Evolutionary conservation across 2,113 vertebrate genomes (phyloP), one percentile per base, ranked within the genome.

Genomic region (Panthera leo): DNA sequence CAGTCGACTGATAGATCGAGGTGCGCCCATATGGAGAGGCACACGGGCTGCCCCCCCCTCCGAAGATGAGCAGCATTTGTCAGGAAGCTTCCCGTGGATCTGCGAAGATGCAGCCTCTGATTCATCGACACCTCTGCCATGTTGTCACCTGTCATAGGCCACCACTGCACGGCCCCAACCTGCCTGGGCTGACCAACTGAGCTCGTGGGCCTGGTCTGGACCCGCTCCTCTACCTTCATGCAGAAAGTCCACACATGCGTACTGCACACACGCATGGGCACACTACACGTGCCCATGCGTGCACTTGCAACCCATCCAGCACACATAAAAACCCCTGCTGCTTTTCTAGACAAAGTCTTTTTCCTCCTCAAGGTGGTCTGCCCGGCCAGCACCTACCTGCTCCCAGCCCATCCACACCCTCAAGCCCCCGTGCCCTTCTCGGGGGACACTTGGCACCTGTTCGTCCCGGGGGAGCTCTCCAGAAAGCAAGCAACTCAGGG

Each of bases 31-130:
- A 97, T 98, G 98, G 97, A 97, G 97, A 58, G 95, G 95, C 75
- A 89, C 82, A 61, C 65, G 13, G 95, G 80, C 71, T 65, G 68
- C 89, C 89, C 58, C 79, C 53, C 14, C 2, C 63, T 48, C 88
- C 29, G 71, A 97, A 98, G 93, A 98, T 93, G 91, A 98, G 97
- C 96, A 4, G 97, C 95, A 79, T 98, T 98, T 98, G 97, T 98
- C 98, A 98, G 98, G 95, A 95, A 89, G 78, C 97, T 93, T 98
- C 98, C 97, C 95, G 9, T 31, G 58, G 89, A 89, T 90, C 98
- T 97, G 95, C 75, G 84, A 95, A 98, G 97, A 97, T 42, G 92
- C 97, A 79, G 97, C 80, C 97, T 97, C 98, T 97, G 98, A 98
- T 70, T 98, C 98, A 96, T 61, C 91, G 45, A 96, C 97, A 97